Percentiles rank a stretch among this genome's conserved stretches.
Evolutionary conservation across 2,888 invertebrate genomes (phyloP).

Genomic region (Apamea crenata): DNA sequence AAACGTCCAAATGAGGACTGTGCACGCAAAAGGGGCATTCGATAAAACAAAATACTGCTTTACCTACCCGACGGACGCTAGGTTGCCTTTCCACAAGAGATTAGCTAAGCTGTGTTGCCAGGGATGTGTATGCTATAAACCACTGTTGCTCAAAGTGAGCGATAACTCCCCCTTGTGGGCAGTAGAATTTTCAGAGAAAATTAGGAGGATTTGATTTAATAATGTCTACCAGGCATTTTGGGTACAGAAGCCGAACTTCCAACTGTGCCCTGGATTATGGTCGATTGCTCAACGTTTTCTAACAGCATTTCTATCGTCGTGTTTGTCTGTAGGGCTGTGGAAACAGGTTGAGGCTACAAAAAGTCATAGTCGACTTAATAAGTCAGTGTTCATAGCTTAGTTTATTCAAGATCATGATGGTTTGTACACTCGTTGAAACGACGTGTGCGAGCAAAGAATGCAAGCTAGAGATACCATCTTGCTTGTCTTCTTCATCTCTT

Average conservation of each 20-base stretch:
- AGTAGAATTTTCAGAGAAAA: neutral
- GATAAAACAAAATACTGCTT: slow-evolving; percentile 66
- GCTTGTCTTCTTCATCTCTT: too few species aligned
- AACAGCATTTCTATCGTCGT: neutral
- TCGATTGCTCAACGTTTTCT: neutral
- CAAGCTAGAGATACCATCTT: too few species aligned
- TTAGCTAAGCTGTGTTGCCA: neutral
- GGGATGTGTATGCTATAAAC: neutral
- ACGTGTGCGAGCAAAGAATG: too few species aligned
- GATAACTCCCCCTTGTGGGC: too few species aligned
- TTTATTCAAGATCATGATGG: too few species aligned
- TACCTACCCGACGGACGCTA: slow-evolving; percentile 25
- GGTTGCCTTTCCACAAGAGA: neutral
- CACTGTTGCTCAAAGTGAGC: neutral
- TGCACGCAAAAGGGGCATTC: slow-evolving; percentile 76
- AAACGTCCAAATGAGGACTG: slow-evolving; percentile 69
- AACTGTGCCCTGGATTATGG: neutral
- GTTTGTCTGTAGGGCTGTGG: neutral
- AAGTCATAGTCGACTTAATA: too few species aligned
- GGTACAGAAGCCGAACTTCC: neutral
- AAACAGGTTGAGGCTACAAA: neutral
- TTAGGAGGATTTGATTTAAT: neutral
- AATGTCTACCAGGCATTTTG: neutral
- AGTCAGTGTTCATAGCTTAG: too few species aligned
- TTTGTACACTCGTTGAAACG: too few species aligned